These are phyloP conservation scores for Pandemis cinnamomeana DNA, from an alignment of 2,888 invertebrate species.

Conservation along the genomic window DNA sequence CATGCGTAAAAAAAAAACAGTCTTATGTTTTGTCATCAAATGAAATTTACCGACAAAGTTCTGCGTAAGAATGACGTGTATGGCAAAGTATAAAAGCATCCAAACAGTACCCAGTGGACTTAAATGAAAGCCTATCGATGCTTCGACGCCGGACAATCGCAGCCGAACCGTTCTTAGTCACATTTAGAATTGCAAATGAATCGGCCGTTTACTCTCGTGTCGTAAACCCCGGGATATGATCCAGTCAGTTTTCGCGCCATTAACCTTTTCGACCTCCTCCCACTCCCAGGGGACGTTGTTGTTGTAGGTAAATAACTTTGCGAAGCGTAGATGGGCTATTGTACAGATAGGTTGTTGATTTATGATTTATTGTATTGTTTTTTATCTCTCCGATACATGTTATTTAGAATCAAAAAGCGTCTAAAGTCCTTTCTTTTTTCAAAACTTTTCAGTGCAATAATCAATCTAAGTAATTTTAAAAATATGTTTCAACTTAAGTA, in stretches of 20 bases:
- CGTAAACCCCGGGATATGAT: constrained; percentile 83
- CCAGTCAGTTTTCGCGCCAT: constrained; percentile 84
- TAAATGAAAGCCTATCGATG: constrained; percentile 2
- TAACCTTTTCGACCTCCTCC: constrained; percentile 77
- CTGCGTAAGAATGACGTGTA: background rate
- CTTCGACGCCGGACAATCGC: constrained; percentile 48
- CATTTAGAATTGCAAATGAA: constrained; percentile 84
- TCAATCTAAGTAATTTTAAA: too few species aligned
- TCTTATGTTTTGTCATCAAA: too few species aligned
- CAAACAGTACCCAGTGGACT: background rate
- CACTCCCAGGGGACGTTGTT: constrained; percentile 65
- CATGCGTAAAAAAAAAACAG: too few species aligned
- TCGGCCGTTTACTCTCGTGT: constrained; percentile 80
- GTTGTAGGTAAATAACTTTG: constrained; percentile 68
- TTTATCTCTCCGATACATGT: background rate
- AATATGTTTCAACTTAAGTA: background rate
- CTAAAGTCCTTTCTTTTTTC: background rate
- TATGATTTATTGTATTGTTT: background rate
- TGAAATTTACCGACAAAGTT: too few species aligned
- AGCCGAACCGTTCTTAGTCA: constrained; percentile 67
- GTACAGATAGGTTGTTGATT: constrained; percentile 42
- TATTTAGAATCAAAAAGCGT: background rate
- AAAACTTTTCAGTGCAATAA: background rate
- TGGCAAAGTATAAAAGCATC: background rate
- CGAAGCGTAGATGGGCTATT: constrained; percentile 51